Conservation (phyloP, 2,888 invertebrate genomes). For the Tanytarsus gracilentus region DNA sequence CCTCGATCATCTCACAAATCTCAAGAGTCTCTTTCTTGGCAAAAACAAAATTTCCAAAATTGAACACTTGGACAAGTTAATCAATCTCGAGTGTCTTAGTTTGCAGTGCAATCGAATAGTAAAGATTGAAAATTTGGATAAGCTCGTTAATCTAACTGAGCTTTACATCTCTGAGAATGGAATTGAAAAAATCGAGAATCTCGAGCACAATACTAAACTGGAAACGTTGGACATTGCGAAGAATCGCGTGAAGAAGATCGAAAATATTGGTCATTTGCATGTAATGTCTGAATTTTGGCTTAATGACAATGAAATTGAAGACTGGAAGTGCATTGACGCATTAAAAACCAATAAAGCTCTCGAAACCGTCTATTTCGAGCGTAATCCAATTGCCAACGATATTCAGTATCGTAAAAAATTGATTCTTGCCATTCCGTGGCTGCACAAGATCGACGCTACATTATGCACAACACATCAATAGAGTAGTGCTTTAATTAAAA, state of each 20-base stretch:
- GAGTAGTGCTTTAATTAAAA: no score
- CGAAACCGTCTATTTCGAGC: constrained; percentile 83
- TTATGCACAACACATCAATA: constrained; percentile 51
- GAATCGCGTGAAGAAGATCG: constrained; percentile 72
- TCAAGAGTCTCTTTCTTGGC: constrained; percentile 77
- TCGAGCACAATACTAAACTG: constrained; percentile 58
- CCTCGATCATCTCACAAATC: constrained; percentile 60
- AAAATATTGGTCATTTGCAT: constrained; percentile 65
- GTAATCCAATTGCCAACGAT: constrained; percentile 79
- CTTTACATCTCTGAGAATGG: constrained; percentile 93
- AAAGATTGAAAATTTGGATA: constrained; percentile 76
- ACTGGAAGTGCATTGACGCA: constrained; percentile 75
- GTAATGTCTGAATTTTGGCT: constrained; percentile 95
- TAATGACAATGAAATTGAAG: constrained; percentile 79
- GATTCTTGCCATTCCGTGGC: constrained; percentile 68
- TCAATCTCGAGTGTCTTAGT: constrained; percentile 69
- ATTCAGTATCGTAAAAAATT: constrained; percentile 85
- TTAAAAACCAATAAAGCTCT: constrained; percentile 59
- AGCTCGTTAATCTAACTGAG: constrained; percentile 66
- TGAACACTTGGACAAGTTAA: constrained; percentile 65
- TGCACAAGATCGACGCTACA: constrained; percentile 93
- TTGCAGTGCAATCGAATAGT: constrained; percentile 84
- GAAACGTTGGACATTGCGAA: constrained; percentile 84
- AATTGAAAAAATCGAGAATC: constrained; percentile 57
- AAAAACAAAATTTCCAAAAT: constrained; percentile 92